A percentile compares a stretch with the other conserved stretches of the same genome.
Evolutionary conservation across 2,888 invertebrate genomes (phyloP).

Genomic region (Dione juno): DNA sequence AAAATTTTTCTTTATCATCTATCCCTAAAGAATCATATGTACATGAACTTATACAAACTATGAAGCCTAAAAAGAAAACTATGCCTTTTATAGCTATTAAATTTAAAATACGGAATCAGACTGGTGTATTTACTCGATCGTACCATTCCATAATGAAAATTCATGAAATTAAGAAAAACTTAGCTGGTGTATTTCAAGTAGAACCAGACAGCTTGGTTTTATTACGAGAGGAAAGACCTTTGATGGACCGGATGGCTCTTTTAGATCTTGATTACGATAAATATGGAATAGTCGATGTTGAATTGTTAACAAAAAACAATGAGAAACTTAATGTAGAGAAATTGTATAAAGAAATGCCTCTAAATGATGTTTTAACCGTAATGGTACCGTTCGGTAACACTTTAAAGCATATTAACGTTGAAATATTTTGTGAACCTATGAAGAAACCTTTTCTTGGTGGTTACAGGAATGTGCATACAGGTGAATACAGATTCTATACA

Average conservation of each 20-base stretch:
- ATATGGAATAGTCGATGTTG: slow-evolving; percentile 77
- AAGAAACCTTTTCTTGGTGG: slow-evolving; percentile 92
- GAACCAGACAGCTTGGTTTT: slow-evolving; percentile 78
- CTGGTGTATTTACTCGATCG: slow-evolving; percentile 77
- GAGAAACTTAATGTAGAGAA: slow-evolving; percentile 70
- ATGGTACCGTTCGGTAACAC: slow-evolving; percentile 70
- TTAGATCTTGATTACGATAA: slow-evolving; percentile 76
- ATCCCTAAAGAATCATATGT: slow-evolving; percentile 75
- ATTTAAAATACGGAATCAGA: slow-evolving; percentile 72
- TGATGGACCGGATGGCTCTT: slow-evolving; percentile 73
- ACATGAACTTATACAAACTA: slow-evolving; percentile 69
- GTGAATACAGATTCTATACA: no score
- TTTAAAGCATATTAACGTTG: slow-evolving; percentile 74
- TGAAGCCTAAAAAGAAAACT: slow-evolving; percentile 68
- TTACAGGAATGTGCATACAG: slow-evolving; percentile 88
- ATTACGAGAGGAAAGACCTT: slow-evolving; percentile 69
- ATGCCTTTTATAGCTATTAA: slow-evolving; percentile 78
- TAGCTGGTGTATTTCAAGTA: slow-evolving; percentile 83
- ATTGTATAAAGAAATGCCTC: slow-evolving; percentile 71
- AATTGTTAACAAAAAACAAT: slow-evolving; percentile 71
- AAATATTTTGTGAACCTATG: slow-evolving; percentile 78
- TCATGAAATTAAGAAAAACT: slow-evolving; percentile 84
- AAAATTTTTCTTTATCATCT: slow-evolving; percentile 66
- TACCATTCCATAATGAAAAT: slow-evolving; percentile 81
- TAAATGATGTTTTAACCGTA: slow-evolving; percentile 75